These are phyloP conservation scores for Dasypus novemcinctus DNA, from an alignment of 2,113 vertebrate genomes.

Conservation along the genomic window DNA sequence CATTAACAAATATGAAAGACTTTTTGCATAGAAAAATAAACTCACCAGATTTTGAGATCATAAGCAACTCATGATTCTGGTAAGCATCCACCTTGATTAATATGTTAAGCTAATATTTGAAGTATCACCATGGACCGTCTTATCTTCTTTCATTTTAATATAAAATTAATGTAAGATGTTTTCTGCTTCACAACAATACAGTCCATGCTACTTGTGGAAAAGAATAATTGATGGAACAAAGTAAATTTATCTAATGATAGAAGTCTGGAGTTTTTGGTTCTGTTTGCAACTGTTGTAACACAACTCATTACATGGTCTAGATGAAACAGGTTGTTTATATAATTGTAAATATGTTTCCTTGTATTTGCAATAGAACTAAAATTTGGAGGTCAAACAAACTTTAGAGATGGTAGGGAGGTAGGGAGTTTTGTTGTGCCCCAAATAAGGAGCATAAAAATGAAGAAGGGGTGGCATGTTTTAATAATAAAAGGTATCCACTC, in stretches of 20 bases:
- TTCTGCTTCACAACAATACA: slow-evolving; percentile 11
- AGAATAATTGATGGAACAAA: not conserved
- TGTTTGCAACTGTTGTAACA: not conserved
- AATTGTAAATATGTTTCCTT: not conserved
- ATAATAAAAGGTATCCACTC: not conserved
- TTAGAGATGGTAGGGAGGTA: not conserved
- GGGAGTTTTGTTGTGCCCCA: not conserved
- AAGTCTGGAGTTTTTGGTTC: slow-evolving; percentile 24
- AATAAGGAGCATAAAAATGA: not conserved
- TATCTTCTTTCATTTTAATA: not conserved
- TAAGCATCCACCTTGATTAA: slow-evolving; percentile 17
- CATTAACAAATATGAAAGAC: slow-evolving; percentile 46
- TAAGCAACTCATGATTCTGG: slow-evolving; percentile 34
- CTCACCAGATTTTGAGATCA: not conserved
- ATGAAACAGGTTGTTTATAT: not conserved
- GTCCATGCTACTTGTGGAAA: not conserved
- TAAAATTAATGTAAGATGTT: not conserved
- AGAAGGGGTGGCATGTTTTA: not conserved
- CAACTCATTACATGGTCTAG: not conserved
- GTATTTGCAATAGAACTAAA: slow-evolving; percentile 36
- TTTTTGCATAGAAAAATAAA: slow-evolving; percentile 51
- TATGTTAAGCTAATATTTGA: slow-evolving; percentile 3
- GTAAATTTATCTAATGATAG: not conserved
- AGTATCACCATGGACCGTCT: slow-evolving; percentile 31
- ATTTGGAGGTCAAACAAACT: not conserved